Evolutionary conservation across 2,888 invertebrate species (phyloP).

Genomic region (Mesoligia furuncula): DNA sequence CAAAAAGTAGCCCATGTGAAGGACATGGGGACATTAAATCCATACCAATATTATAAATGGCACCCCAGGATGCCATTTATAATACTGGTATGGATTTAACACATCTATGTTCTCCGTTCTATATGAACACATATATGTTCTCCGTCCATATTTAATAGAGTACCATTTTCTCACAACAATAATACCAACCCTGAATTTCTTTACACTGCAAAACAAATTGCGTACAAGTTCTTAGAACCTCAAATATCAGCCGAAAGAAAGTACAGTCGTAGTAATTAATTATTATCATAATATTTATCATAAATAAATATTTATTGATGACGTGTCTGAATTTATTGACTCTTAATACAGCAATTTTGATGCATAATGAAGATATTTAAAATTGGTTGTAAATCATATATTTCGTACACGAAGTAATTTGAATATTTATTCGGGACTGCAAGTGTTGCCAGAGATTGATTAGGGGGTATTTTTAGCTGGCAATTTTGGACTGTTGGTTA

Average conservation of each 20-base stretch:
- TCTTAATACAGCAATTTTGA: constrained; percentile 67
- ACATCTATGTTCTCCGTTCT: neutral
- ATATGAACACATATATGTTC: neutral
- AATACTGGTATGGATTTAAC: neutral
- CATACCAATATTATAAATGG: too few relatives aligned
- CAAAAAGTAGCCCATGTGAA: too few relatives aligned
- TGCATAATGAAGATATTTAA: constrained; percentile 75
- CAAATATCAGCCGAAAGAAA: constrained; percentile 77
- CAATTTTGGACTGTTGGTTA: constrained; percentile 6
- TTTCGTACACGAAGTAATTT: constrained; percentile 58
- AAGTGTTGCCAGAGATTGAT: constrained; percentile 36
- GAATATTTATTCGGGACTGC: constrained; percentile 58
- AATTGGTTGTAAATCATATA: constrained; percentile 71
- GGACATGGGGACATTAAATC: too few relatives aligned
- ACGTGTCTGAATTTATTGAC: constrained; percentile 76
- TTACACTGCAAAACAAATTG: constrained; percentile 80
- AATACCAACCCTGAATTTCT: constrained; percentile 71
- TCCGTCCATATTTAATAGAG: neutral
- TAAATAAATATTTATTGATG: constrained; percentile 83
- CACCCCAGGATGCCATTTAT: too few relatives aligned
- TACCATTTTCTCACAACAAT: constrained; percentile 6
- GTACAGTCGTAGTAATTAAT: constrained; percentile 74
- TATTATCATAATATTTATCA: constrained; percentile 80
- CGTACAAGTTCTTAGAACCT: constrained; percentile 83
- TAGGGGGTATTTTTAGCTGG: constrained; percentile 27